Evolutionary conservation across 2,888 invertebrate genomes (phyloP), one percentile per base, ranked within the genome.

Genomic region (Anaspis maculata): DNA sequence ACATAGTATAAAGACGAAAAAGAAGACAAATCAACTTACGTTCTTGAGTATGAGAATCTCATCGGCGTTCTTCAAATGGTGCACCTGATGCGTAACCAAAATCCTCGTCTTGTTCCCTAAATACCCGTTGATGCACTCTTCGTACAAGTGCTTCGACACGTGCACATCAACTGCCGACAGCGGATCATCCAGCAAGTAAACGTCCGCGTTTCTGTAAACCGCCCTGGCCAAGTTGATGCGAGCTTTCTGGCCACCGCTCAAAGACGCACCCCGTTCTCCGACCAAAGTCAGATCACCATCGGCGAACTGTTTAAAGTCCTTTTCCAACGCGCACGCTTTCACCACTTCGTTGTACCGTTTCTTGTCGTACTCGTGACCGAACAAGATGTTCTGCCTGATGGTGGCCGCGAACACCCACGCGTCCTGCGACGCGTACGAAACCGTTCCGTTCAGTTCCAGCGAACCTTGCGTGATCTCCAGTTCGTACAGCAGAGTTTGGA

Each of bases 41-140:
- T 77, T 72, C 37, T 73, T 70, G 15, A 85, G 56, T 29, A 83
- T 71, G 27, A 83, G 62, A 27, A 84, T 79, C 19, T 69, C 69
- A 52, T 81, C 77, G 1, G 77, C 81, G 29, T 74, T 68, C 44
- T 77, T 77, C 6, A 84, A 65, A 59, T 83, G 83, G 54, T 90
- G 87, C n/a, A 88, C 72, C 61, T 90, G 89, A 68, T 91, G 89
- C 0, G 90, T 90, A 37, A 88, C 83, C 9, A 90, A 72, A 35
- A 90, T 74, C 25, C 83, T 70, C 0, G 84, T 83, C 54, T 79
- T 79, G 3, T 74, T 68, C 26, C 69, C 70, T 42, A 89, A 67
- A 50, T 74, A 76, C 0, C 73, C 75, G 44, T 72, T 73, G 41
- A 88, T 81, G 53, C 86, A 89, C 54, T 83, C 74, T 34, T 86